Percentiles rank a stretch among this genome's conserved stretches.
Evolutionary conservation across 2,113 vertebrate species (phyloP).

Genomic region (Muntiacus reevesi): DNA sequence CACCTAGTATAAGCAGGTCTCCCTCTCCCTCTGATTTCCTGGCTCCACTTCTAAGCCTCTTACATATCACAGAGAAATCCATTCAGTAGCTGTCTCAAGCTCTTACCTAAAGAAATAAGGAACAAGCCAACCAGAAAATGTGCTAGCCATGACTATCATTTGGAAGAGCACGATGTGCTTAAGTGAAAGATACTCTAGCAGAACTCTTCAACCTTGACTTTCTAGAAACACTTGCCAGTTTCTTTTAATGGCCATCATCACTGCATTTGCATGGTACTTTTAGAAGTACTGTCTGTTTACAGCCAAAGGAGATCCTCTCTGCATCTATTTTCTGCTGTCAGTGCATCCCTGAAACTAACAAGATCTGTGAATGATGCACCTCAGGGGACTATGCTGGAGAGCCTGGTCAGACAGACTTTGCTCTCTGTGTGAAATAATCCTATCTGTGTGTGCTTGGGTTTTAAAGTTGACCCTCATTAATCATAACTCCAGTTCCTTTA

Average conservation of each 20-base stretch:
- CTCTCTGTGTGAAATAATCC: constrained; percentile 53
- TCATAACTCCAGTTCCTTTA: constrained; percentile 65
- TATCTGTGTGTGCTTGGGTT: constrained; percentile 56
- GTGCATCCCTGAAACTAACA: neutral
- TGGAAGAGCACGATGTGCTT: neutral
- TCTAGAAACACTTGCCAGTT: neutral
- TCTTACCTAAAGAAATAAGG: constrained; percentile 38
- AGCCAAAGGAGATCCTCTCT: neutral
- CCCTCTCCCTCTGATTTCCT: neutral
- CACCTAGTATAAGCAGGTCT: neutral
- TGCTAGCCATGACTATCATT: neutral
- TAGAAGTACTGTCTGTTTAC: neutral
- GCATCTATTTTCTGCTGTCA: neutral
- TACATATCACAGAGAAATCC: neutral
- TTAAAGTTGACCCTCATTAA: constrained; percentile 74
- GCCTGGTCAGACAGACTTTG: neutral
- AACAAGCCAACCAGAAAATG: neutral
- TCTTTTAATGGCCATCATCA: neutral
- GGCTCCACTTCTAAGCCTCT: neutral
- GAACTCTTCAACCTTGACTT: neutral
- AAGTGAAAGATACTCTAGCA: neutral
- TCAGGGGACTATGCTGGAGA: neutral
- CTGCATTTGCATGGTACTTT: neutral
- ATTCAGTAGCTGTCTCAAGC: neutral
- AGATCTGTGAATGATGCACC: constrained; percentile 2